Evolutionary conservation across 2,888 invertebrate species (phyloP), one percentile per base, ranked within the genome.

Genomic region (Congeria kusceri): DNA sequence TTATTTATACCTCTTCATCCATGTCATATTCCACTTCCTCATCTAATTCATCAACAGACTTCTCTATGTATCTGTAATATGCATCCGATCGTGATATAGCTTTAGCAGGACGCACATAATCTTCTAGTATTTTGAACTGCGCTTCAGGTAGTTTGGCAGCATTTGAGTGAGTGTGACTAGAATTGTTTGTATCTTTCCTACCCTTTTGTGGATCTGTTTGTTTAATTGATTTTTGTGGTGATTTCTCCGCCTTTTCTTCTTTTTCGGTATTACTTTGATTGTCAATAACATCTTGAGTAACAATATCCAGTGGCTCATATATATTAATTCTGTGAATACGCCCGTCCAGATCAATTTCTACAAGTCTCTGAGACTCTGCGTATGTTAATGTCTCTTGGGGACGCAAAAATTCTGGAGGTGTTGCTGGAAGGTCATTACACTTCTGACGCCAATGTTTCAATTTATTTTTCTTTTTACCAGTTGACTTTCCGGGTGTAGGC

Each of bases 11-110:
- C 92, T 99, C 99, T 93, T 99, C 99, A 93, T 99, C 99, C 87
- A 99, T 96, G 94, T 99, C 99, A 94, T 99, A 99, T 93, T 99
- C 99, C 0, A 96, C 95, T 90, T 95, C 97, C 74, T 98, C 98
- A 92, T 99, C 98, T 29, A 99, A 94, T 92, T 99, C 98, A 93
- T 99, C 98, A 0, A 96, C 96, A 11, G 98, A 97, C 91, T 98
- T 97, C 92, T 99, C 99, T 91, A 98, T 98, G 92, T 98, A 98
- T 77, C 98, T 95, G 89, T 94, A 94, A 81, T 98, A 98, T 0
- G 97, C 97, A 93, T 97, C 96, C 0, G 98, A 97, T 61, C 97
- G 95, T 0, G 96, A 94, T 61, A 97, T 97, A 0, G 97, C 97
- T 94, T 97, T 97, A 88, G 96, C 95, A 65, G 97, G 96, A 89